Evolutionary conservation across 37 sponge, comb jelly and placozoan species (phyloP).

Genomic region (Petrosia ficiformis): DNA sequence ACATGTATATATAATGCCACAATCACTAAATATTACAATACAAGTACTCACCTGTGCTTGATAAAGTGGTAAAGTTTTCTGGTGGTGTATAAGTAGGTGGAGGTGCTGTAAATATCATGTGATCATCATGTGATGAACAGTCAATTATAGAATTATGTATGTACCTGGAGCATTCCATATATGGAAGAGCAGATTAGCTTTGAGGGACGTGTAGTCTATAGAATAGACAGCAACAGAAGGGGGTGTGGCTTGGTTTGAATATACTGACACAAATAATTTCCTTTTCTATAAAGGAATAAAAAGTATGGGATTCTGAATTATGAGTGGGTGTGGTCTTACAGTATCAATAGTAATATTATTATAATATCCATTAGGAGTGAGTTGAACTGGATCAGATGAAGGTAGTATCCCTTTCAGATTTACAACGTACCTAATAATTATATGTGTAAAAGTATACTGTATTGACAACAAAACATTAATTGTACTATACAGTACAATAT

Average conservation of each 20-base stretch:
- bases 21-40: neutral
- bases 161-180: conserved; percentile 14
- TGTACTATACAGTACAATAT: too few species aligned
- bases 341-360: conserved; percentile 40
- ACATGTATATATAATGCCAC: neutral
- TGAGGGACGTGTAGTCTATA: neutral
- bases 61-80: neutral
- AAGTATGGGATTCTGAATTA: neutral
- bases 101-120: conserved; percentile 9
- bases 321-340: conserved; percentile 19
- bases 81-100: conserved; percentile 22
- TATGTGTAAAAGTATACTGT: neutral
- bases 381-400: conserved; percentile 15
- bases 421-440: conserved; percentile 31
- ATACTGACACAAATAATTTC: conserved; percentile 10
- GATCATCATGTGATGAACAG: neutral
- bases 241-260: neutral
- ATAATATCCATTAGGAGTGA: conserved; percentile 52
- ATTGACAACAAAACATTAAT: too few species aligned
- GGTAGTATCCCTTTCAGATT: neutral
- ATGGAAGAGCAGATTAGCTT: neutral
- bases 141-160: neutral
- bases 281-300: neutral
- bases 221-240: conserved; percentile 13
- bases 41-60: conserved; percentile 9